Conservation (phyloP, 2,888 invertebrate species). For the Alitta virens region DNA sequence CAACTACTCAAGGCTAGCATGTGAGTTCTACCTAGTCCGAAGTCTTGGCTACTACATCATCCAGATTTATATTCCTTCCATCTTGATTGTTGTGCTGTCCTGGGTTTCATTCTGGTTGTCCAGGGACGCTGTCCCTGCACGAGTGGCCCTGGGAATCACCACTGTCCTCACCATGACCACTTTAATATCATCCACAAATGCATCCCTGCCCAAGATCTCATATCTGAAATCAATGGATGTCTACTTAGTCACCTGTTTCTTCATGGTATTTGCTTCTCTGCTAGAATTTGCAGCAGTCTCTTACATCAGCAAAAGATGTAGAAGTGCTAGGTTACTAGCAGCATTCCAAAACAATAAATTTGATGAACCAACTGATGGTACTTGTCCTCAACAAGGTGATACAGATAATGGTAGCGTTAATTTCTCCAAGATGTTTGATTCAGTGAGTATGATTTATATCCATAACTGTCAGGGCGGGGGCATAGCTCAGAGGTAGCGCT, state of each 20-base stretch:
- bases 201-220: constrained; percentile 51
- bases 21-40: constrained; percentile 72
- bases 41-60: constrained; percentile 75
- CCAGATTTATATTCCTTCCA: constrained; percentile 62
- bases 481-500: too few species aligned
- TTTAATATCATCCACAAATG: constrained; percentile 55
- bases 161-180: constrained; percentile 58
- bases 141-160: constrained; percentile 55
- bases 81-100: constrained; percentile 60
- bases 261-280: constrained; percentile 97
- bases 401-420: too few species aligned
- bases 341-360: too few species aligned
- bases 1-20: constrained; percentile 53
- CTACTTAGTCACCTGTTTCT: constrained; percentile 95
- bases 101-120: constrained; percentile 70
- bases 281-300: constrained; percentile 97
- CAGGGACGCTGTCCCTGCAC: constrained; percentile 54
- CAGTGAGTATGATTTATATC: neutral
- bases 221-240: constrained; percentile 74
- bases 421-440: too few species aligned
- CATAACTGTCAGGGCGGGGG: neutral
- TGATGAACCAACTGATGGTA: too few species aligned
- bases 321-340: neutral
- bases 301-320: constrained; percentile 70
- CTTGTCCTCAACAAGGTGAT: too few species aligned